Conservation (phyloP, 2,888 invertebrate genomes). For the Monoplex corrugatus region DNA sequence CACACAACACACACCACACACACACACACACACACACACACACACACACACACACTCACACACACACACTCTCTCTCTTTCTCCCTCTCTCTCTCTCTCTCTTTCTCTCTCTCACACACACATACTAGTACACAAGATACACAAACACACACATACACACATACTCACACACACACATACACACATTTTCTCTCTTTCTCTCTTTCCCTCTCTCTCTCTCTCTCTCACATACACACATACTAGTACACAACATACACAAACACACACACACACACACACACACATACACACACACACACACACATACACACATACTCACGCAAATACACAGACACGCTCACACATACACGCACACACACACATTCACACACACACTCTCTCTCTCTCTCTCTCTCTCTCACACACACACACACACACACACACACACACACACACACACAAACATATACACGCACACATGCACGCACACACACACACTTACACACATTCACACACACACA, state of each 20-base stretch:
- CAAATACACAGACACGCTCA: background rate
- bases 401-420: conserved; percentile 13
- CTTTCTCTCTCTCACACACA: background rate
- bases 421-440: conserved; percentile 5
- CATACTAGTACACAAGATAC: background rate
- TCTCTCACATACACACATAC: no score
- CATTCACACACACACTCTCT: conserved; percentile 9
- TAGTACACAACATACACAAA: no score
- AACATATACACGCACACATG: background rate
- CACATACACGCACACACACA: conserved; percentile 8
- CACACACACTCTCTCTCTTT: background rate
- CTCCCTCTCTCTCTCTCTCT: background rate
- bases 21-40: no score
- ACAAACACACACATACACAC: background rate
- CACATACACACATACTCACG: background rate
- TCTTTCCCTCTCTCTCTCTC: no score
- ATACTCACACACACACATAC: background rate
- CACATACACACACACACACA: conserved; percentile 19
- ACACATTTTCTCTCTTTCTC: no score
- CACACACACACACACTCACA: no score
- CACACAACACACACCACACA: no score
- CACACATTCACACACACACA: no score
- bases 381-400: conserved; percentile 3
- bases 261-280: conserved; percentile 34
- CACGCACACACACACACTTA: no score